phyloP scores from a whole-genome alignment of 1,140 invertebrate species.

The Drosophila eugracilis region DNA sequence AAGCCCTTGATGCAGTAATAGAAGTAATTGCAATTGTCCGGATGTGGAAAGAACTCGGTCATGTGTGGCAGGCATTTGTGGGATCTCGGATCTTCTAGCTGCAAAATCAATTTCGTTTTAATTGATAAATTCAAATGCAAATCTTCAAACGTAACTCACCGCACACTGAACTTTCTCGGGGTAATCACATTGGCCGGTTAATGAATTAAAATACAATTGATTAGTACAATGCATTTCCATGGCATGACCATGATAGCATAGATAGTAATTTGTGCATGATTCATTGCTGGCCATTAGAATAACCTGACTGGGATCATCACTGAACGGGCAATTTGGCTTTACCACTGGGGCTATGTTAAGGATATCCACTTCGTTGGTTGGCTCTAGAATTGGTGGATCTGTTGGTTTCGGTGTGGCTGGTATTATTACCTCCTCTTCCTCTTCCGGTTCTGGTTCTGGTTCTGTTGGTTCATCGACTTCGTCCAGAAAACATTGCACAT shows the following conservation, averaged over 20 bases:
- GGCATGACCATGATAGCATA: slow-evolving; percentile 77
- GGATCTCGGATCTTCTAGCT: slow-evolving; percentile 52
- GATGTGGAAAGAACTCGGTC: slow-evolving; percentile 80
- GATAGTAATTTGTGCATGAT: slow-evolving; percentile 69
- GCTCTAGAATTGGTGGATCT: slow-evolving; percentile 28
- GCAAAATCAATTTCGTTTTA: slow-evolving; percentile 1
- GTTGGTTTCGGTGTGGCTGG: slow-evolving; percentile 11
- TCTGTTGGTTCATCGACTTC: slow-evolving; percentile 57
- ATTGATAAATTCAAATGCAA: slow-evolving; percentile 10
- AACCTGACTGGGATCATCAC: slow-evolving; percentile 74
- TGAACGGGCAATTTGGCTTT: slow-evolving; percentile 62
- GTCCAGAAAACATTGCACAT: slow-evolving; percentile 73
- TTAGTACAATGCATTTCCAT: slow-evolving; percentile 79
- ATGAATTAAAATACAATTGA: slow-evolving; percentile 71
- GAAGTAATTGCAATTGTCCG: slow-evolving; percentile 80
- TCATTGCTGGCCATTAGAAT: slow-evolving; percentile 68
- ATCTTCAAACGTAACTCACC: slow-evolving; percentile 39
- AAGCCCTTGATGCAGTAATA: slow-evolving; percentile 82
- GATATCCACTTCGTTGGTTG: slow-evolving; percentile 42
- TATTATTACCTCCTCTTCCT: slow-evolving; percentile 23
- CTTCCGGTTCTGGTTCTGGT: slow-evolving; percentile 27
- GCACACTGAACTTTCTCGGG: slow-evolving; percentile 73
- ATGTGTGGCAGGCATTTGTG: slow-evolving; percentile 75
- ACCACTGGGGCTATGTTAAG: slow-evolving; percentile 60
- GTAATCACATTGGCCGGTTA: slow-evolving; percentile 68